Evolutionary conservation across 2,797 vertebrate species (phyloP).

Genomic region (Tragopan temminckii): DNA sequence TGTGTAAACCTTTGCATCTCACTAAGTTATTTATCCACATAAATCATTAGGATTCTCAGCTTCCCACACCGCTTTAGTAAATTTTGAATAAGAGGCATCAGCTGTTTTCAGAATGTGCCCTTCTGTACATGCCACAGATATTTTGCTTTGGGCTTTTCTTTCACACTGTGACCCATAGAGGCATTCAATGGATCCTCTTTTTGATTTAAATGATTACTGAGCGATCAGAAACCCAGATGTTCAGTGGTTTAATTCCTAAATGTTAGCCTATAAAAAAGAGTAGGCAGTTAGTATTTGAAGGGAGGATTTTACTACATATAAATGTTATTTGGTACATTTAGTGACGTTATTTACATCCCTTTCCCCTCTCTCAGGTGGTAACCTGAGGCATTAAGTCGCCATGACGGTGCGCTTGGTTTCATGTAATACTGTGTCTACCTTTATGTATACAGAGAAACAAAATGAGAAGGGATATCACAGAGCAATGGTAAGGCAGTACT

Average conservation of each 20-base stretch:
- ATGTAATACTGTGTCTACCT: background rate
- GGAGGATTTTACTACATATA: conserved; percentile 54
- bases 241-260: conserved; percentile 59
- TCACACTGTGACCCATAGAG: conserved; percentile 45
- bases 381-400: conserved; percentile 3
- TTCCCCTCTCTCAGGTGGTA: conserved; percentile 41
- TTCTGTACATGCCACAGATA: conserved; percentile 42
- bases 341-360: conserved; percentile 61
- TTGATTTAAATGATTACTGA: conserved; percentile 65
- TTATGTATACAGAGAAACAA: background rate
- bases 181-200: conserved; percentile 51
- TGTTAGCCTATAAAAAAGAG: conserved; percentile 44
- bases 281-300: conserved; percentile 48
- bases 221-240: conserved; percentile 53
- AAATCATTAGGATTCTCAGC: conserved; percentile 55
- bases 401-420: background rate
- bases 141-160: conserved; percentile 61
- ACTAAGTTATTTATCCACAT: conserved; percentile 61
- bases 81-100: conserved; percentile 71
- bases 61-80: conserved; percentile 48
- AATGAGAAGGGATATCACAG: background rate
- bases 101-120: conserved; percentile 55
- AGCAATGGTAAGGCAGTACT: background rate
- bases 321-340: conserved; percentile 59
- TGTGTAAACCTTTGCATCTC: conserved; percentile 70